A percentile compares a stretch with the other conserved stretches of the same genome.
These are phyloP conservation scores for Cuniculus paca DNA, from an alignment of 2,797 vertebrate genomes.

Conservation along the genomic window DNA sequence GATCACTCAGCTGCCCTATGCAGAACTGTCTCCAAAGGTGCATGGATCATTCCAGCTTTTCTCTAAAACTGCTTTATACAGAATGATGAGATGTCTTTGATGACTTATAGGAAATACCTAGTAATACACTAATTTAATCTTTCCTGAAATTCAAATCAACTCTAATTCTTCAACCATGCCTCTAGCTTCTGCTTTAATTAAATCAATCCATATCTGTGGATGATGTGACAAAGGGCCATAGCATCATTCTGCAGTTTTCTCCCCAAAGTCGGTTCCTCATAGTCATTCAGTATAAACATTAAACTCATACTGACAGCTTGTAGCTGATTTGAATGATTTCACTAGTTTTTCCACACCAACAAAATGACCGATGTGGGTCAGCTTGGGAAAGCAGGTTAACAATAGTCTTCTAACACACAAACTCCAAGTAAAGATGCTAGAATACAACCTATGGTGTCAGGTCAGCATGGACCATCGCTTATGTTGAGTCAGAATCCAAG, in stretches of 20 bases:
- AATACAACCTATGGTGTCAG: not conserved
- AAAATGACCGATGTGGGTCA: not conserved
- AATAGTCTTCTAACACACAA: not conserved
- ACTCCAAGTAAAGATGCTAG: not conserved
- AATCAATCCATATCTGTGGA: not conserved
- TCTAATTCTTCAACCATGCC: not conserved
- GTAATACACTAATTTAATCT: not conserved
- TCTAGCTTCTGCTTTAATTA: not conserved
- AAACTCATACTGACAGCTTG: not conserved
- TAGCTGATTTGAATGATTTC: not conserved
- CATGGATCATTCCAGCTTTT: not conserved
- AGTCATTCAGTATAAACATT: not conserved
- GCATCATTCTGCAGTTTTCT: conserved; percentile 1
- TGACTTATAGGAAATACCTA: not conserved
- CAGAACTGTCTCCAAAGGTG: not conserved
- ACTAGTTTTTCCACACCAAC: not conserved
- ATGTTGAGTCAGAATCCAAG: not conserved
- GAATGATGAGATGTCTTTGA: not conserved
- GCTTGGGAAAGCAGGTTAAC: not conserved
- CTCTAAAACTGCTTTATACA: not conserved
- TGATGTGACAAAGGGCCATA: not conserved
- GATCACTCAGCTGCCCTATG: not conserved
- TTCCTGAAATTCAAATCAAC: conserved; percentile 48
- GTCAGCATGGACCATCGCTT: not conserved
- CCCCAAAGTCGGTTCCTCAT: not conserved